Evolutionary conservation across 2,113 vertebrate species (phyloP).

Genomic region (Channa argus): DNA sequence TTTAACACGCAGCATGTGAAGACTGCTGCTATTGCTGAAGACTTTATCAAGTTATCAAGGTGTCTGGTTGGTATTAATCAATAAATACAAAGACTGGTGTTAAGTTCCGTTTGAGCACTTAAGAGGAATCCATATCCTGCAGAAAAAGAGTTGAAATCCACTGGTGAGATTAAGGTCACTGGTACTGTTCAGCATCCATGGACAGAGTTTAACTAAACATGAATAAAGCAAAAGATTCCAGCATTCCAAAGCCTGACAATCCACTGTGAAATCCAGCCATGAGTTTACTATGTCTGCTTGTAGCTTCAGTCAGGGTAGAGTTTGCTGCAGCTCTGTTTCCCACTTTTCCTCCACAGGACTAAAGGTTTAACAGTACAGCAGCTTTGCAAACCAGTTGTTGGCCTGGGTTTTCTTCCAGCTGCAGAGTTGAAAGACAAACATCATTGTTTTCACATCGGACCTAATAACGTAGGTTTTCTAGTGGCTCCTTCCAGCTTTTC

Average conservation of each 20-base stretch:
- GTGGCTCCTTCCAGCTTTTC: neutral
- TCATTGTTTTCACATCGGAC: slow-evolving; percentile 23
- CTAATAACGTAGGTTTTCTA: neutral
- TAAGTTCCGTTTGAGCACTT: neutral
- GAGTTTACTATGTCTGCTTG: neutral
- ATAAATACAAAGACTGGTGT: neutral
- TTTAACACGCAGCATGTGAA: slow-evolving; percentile 2
- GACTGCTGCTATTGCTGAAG: slow-evolving; percentile 9
- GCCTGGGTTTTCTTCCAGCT: neutral
- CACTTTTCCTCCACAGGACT: neutral
- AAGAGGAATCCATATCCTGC: slow-evolving; percentile 21
- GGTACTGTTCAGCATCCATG: slow-evolving; percentile 5
- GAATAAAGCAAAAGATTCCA: slow-evolving; percentile 47
- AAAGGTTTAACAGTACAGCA: neutral
- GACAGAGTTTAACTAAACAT: neutral
- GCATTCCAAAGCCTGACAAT: slow-evolving; percentile 46
- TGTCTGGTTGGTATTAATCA: neutral
- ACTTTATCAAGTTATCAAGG: neutral
- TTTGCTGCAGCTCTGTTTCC: neutral
- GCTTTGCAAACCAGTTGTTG: neutral
- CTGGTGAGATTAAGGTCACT: slow-evolving; percentile 13
- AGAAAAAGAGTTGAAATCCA: slow-evolving; percentile 14
- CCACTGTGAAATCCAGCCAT: slow-evolving; percentile 39
- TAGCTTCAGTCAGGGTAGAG: neutral
- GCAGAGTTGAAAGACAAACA: neutral